Base-by-base conservation (phyloP, 2,888 invertebrate genomes). In the Hartigia nigra region DNA sequence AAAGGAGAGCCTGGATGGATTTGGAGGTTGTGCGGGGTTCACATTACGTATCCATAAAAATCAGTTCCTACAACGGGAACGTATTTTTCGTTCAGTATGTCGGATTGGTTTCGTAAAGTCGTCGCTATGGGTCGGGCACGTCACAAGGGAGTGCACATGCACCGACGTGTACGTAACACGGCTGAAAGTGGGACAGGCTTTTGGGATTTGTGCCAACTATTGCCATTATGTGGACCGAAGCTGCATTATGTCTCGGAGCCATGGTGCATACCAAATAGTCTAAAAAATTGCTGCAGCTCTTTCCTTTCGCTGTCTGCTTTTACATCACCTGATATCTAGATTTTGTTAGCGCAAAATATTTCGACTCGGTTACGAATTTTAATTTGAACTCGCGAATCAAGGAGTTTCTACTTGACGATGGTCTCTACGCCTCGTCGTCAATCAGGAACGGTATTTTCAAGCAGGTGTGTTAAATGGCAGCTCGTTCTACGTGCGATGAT, bases 141-240 rank as follows among this genome's bases (percentile, higher is more conserved):
- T 83, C 86, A 77, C 81, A 74, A 74, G 77, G 70, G 81, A 79
- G 82, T 80, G 77, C 85, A 80, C 81, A 80, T 79, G 79, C 77
- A 80, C 76, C n/a, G 39, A 69, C 78, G 69, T 55, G 9, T 23
- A 55, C 55, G 55, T 55, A 55, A 55, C 55, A 55, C 23, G 55
- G 23, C 55, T 55, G 83, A 81, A 80, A 80, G 81, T 79, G 80
- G 81, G 81, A 76, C 76, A 81, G 81, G 81, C 80, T 83, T 82
- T 82, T 83, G 87, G 88, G 87, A 87, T 83, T 81, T 76, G 75
- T 80, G 88, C 88, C 88, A 88, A 88, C 86, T 85, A 86, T 88
- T 83, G 83, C 82, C 83, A 87, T 88, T 88, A 88, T 85, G 84
- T 82, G 84, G 84, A 75, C 82, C 84, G 77, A 84, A 80, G 78